Percentiles rank a stretch among this genome's conserved stretches.
These are phyloP conservation scores for Limnephilus marmoratus DNA, from an alignment of 2,888 invertebrate species.

Conservation along the genomic window DNA sequence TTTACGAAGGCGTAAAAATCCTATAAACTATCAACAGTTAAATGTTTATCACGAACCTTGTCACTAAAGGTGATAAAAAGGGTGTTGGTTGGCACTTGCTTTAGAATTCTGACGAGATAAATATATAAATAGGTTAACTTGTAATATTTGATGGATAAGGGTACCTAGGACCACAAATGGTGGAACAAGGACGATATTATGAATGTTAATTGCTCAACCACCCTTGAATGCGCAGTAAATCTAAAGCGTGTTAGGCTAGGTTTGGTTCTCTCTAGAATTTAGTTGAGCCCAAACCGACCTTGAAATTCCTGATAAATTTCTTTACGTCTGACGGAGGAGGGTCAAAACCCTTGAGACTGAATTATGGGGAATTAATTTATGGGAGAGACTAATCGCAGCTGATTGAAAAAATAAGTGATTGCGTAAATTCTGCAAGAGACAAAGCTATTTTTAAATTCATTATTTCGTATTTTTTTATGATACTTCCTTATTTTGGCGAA, in stretches of 20 bases:
- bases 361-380: conserved; percentile 31
- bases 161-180: conserved; percentile 10
- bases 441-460: not conserved
- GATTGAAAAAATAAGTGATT: conserved; percentile 39
- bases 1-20: not conserved
- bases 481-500: not conserved
- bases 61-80: not conserved
- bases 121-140: not conserved
- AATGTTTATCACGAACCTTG: not conserved
- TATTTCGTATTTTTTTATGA: not conserved
- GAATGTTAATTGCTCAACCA: conserved; percentile 28
- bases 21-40: not conserved
- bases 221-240: conserved; percentile 20
- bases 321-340: conserved; percentile 29
- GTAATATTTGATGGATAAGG: not conserved
- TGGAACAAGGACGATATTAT: conserved; percentile 18
- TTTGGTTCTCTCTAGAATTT: not conserved
- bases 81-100: not conserved
- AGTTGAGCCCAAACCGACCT: not conserved
- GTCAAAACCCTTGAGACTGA: conserved; percentile 32
- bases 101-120: not conserved
- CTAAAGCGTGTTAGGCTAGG: conserved; percentile 13
- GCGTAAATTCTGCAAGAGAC: not conserved
- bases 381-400: not conserved
- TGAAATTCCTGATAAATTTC: conserved; percentile 14